Percentiles rank a stretch among this genome's conserved stretches.
These are phyloP conservation scores for Chaetorhynchus papuensis DNA, from an alignment of 2,113 vertebrate genomes.

Conservation along the genomic window DNA sequence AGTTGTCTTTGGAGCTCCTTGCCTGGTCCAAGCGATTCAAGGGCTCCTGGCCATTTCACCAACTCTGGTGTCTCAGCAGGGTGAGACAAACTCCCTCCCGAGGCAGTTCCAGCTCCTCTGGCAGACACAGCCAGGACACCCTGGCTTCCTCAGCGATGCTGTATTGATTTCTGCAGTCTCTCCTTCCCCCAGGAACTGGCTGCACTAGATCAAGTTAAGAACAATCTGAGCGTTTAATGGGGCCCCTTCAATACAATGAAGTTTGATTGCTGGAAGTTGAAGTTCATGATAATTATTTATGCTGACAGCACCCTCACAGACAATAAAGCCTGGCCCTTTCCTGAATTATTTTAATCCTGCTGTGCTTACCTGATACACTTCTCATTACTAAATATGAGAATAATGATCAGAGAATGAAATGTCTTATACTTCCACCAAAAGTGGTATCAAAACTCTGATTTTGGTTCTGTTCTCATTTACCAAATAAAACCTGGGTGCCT, in stretches of 20 bases:
- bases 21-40: background rate
- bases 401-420: background rate
- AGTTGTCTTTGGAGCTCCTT: background rate
- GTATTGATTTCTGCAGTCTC: constrained; percentile 62
- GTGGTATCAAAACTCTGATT: background rate
- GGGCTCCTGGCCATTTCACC: background rate
- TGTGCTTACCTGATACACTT: background rate
- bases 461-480: background rate
- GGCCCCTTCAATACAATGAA: constrained; percentile 29
- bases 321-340: constrained; percentile 29
- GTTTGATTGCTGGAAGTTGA: constrained; percentile 55
- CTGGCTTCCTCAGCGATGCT: background rate
- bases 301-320: constrained; percentile 22
- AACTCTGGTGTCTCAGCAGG: background rate
- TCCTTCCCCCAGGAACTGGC: constrained; percentile 46
- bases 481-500: background rate
- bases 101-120: background rate
- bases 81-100: background rate
- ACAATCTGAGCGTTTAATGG: constrained; percentile 63
- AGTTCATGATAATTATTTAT: constrained; percentile 69
- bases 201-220: constrained; percentile 68
- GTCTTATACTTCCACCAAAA: background rate
- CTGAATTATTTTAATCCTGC: background rate
- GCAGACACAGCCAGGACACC: constrained; percentile 4
- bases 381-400: background rate